phyloP scores from a whole-genome alignment of 2,113 vertebrate genomes.

The Petrocephalus zakoni region DNA sequence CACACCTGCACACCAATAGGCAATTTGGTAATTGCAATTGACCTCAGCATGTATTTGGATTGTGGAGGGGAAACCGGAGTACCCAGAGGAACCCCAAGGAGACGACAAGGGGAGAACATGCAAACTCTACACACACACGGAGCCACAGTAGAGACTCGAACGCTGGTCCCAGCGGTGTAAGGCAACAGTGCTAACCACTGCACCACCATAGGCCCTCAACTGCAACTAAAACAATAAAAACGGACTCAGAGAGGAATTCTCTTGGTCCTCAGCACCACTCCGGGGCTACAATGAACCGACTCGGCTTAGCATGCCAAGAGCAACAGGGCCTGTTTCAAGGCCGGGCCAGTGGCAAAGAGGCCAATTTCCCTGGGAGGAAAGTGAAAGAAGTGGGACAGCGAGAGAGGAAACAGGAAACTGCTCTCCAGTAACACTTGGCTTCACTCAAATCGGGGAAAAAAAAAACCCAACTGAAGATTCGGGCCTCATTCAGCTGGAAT shows the following conservation, averaged over 20 bases:
- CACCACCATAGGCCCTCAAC: background rate
- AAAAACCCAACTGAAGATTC: background rate
- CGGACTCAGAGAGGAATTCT: background rate
- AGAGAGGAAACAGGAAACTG: conserved; percentile 10
- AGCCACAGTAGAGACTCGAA: too few species aligned
- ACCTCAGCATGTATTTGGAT: too few species aligned
- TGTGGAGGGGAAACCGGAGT: too few species aligned
- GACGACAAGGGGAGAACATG: too few species aligned
- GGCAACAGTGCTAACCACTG: too few species aligned
- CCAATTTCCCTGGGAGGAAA: conserved; percentile 65
- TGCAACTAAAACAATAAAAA: background rate
- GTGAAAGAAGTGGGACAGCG: conserved; percentile 1
- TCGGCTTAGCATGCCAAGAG: background rate
- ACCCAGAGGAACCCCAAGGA: too few species aligned
- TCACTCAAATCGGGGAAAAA: background rate
- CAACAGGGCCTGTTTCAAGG: conserved; percentile 47
- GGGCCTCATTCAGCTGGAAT: background rate
- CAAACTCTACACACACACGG: too few species aligned
- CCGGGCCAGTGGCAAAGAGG: conserved; percentile 61
- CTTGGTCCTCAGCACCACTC: background rate
- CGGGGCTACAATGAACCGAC: background rate
- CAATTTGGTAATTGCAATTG: too few species aligned
- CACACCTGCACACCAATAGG: too few species aligned
- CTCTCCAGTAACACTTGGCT: conserved; percentile 23
- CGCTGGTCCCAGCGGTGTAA: too few species aligned